Evolutionary conservation across 1,140 invertebrate species (phyloP), one percentile per base, ranked within the genome.

Genomic region (Harpegnathos saltator): DNA sequence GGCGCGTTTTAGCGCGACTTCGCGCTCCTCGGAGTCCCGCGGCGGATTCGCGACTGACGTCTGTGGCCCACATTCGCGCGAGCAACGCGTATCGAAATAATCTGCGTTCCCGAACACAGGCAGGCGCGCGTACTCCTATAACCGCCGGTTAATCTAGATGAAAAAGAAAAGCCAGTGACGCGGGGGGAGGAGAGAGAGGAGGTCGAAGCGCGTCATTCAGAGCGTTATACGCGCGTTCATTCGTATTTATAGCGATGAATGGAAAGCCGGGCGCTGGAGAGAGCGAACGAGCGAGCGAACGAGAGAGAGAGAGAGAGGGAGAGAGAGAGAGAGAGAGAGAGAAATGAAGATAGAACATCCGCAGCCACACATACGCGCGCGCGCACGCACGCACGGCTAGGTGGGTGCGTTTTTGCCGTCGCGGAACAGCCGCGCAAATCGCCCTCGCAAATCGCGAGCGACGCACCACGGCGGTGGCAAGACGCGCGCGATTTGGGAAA

Each of bases 241-340:
- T 87, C 84, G 82, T 86, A 86, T 87, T 87, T 86, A 86, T 87
- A 87, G 71, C 85, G 78, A 78, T 87, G 85, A 87, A 86, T 87
- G 85, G 61, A 87, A 83, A 83, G 50, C 82, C n/a, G 56, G 38
- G 38, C 33, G 78, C 7, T 3, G 1, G 29, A 33, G 29, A 33
- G 5, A 33, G 29, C 1, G 29, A 33, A 33, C 29, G 29, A 33
- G 29, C 1, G 5, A 33, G 29, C 1, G 29, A 33, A n/a, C n/a
- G 78, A 15, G n/a, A 82, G 19, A n/a, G n/a, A 82, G 19, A n/a
- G n/a, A 17, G n/a, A n/a, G n/a, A n/a, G n/a, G n/a, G n/a, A n/a
- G 5, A 1, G 29, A 33, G 29, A 33, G 5, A 33, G 29, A 33
- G 29, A 33, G n/a, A n/a, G 78, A 15, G n/a, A 82, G 19, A n/a